Evolutionary conservation across 2,888 invertebrate genomes (phyloP), one percentile per base, ranked within the genome.

Genomic region (Dorcus parallelipipedus): DNA sequence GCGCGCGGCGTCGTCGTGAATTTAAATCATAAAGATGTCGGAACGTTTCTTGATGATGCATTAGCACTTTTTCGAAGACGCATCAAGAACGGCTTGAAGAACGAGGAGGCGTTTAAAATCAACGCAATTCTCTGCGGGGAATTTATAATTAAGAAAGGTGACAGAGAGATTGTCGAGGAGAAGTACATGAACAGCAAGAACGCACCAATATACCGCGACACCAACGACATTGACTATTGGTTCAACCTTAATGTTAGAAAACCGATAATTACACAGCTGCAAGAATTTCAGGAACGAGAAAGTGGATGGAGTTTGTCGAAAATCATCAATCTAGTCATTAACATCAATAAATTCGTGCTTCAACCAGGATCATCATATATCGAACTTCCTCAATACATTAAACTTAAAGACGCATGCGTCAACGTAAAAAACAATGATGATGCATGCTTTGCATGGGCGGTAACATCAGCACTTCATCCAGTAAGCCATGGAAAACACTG

Each of bases 201-300:
- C 53, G 45, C 51, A 3, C 39, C 63, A 9, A 67, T 71, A n/a
- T 64, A 61, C 54, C 57, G 38, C n/a, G 59, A 65, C 9, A 69
- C 65, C 3, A 7, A 5, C 26, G 52, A 64, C 53, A 9, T 62
- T 6, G 43, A 49, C 1, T 38, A 50, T 47, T 70, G 70, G 67
- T 68, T 65, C 50, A 48, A 58, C 26, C 50, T 38, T 6, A 57
- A 65, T 38, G 54, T 69, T 2, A 55, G 38, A 9, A 50, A 51
- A 9, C 62, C 58, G 2, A 58, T 68, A 17, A 43, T 64, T 8
- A 62, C 49, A 42, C 55, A 67, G 38, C 54, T 70, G 23, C 63
- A 65, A 49, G 65, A 69, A 47, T 69, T 70, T 49, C 66, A 71
- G 47, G 65, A 67, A 54, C 54, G 63, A 14, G 61, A 66, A 47